phyloP scores from a whole-genome alignment of 2,113 vertebrate genomes.

The Anguilla japonica region DNA sequence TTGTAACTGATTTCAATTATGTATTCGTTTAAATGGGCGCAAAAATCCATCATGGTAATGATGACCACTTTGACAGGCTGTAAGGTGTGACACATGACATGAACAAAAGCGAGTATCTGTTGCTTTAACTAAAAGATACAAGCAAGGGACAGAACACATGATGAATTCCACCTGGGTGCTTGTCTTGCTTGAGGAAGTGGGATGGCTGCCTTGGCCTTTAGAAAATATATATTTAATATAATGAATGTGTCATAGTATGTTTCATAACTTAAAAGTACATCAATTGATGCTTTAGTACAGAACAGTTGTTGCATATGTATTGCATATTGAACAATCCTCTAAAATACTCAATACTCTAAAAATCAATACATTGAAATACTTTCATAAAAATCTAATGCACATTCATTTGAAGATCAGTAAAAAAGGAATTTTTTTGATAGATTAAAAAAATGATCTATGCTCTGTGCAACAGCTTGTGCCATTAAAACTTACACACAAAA shows the following conservation, averaged over 20 bases:
- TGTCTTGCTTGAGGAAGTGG: conserved; percentile 18
- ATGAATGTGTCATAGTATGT: not conserved
- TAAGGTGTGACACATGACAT: conserved; percentile 33
- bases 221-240: not conserved
- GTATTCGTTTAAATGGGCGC: conserved; percentile 25
- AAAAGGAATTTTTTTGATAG: no score
- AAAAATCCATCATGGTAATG: conserved; percentile 31
- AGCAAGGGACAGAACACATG: conserved; percentile 28
- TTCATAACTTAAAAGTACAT: not conserved
- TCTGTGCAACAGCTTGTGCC: not conserved
- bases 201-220: conserved; percentile 5
- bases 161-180: conserved; percentile 22
- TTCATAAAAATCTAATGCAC: no score
- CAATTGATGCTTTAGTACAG: not conserved
- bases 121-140: conserved; percentile 36
- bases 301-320: no score
- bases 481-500: not conserved
- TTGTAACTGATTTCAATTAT: conserved; percentile 32
- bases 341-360: not conserved
- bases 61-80: conserved; percentile 33
- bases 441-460: not conserved
- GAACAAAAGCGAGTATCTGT: conserved; percentile 37
- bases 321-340: no score
- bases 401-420: no score
- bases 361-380: not conserved